Evolutionary conservation across 1,140 invertebrate genomes (phyloP), one percentile per base, ranked within the genome.

Genomic region (Popillia japonica): DNA sequence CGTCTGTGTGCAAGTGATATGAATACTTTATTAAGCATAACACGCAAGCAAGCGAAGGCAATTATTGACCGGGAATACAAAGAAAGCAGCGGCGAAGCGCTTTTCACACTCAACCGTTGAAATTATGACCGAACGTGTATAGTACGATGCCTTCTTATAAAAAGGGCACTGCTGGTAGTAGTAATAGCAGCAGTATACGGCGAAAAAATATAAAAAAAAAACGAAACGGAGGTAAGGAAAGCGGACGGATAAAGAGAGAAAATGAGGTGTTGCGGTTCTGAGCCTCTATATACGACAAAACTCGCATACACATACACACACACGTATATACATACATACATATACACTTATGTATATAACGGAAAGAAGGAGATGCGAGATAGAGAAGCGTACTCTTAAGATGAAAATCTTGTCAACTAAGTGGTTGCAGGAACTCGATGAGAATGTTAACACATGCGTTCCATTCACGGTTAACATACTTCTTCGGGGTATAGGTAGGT

Each of bases 331-430:
- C 27, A 2, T 34, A 34, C 4, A 34, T 4, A 34, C 27, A n/a
- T n/a, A 34, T 4, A 34, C 27, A 4, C 4, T 2, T 34, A 34
- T 34, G 4, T 4, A 2, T 34, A 34, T 34, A 34, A 34, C 27
- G 27, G 27, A 34, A 34, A 34, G 27, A 34, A 17, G n/a, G 3
- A 17, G 14, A 55, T 6, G 6, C 48, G 48, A 55, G 14, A 17
- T 17, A 55, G 48, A 55, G n/a, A 55, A 6, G 17, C 48, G 48
- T n/a, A 55, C 48, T 14, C 48, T 55, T 83, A 82, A 83, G 83
- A 83, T 83, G 82, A 83, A 83, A 83, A 83, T 83, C 82, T 83
- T 83, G 83, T 83, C 82, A 79, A 77, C 78, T 82, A 83, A 83
- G 83, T 83, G 83, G 81, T 82, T 82, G 80, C 78, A 81, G 80